Conservation (phyloP, 2,113 vertebrate species). For the Lophochroa leadbeateri region DNA sequence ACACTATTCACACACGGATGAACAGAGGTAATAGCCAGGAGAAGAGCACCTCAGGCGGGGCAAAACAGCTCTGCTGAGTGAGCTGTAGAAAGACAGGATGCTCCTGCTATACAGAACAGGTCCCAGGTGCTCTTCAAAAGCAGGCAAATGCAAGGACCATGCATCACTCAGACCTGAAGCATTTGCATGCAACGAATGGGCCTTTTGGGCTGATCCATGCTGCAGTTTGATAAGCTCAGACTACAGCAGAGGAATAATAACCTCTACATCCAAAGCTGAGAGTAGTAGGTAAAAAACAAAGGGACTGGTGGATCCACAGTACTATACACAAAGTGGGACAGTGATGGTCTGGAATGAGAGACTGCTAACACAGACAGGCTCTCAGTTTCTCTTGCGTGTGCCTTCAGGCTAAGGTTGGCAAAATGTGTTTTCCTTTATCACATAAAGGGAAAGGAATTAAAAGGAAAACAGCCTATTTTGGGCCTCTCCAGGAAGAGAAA, state of each 20-base stretch:
- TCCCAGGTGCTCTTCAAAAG: neutral
- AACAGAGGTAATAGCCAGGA: neutral
- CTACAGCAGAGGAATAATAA: neutral
- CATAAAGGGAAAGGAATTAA: neutral
- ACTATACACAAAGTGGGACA: neutral
- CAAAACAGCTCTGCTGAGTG: neutral
- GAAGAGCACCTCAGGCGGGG: neutral
- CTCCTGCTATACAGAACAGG: neutral
- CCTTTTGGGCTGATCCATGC: neutral
- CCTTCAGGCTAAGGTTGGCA: neutral
- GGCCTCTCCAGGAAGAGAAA: neutral
- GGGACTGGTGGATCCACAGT: neutral
- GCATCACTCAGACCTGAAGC: fast-evolving
- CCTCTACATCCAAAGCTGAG: neutral
- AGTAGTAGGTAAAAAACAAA: neutral
- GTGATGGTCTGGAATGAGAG: neutral
- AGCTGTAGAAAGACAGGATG: neutral
- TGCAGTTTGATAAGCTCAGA: neutral
- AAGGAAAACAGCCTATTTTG: neutral
- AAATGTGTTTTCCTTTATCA: neutral
- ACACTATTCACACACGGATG: neutral
- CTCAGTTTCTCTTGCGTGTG: neutral
- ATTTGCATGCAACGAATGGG: neutral
- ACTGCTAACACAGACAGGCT: neutral
- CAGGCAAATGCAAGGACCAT: fast-evolving